Evolutionary conservation across 64 coral and sea anemone species (phyloP).

Genomic region (Dendrophyllia cribrosa): DNA sequence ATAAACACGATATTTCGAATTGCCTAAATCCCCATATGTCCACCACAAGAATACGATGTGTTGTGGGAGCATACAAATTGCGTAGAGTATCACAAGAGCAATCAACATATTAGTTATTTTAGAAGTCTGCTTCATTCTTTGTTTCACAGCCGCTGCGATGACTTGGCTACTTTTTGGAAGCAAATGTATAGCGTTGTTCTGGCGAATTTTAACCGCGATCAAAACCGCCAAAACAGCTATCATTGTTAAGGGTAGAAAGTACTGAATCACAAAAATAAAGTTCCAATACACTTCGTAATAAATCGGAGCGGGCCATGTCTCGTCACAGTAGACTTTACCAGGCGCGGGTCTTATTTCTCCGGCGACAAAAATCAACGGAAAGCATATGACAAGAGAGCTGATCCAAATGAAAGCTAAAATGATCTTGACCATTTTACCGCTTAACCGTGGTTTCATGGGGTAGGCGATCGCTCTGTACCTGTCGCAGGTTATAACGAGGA

Average conservation of each 20-base stretch:
- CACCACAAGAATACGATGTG: constrained; percentile 79
- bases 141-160: constrained; percentile 63
- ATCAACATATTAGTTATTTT: constrained; percentile 85
- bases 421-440: constrained; percentile 40
- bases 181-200: constrained; percentile 66
- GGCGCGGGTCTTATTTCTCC: constrained; percentile 22
- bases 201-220: constrained; percentile 62
- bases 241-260: constrained; percentile 66
- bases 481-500: constrained; percentile 87
- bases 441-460: constrained; percentile 80
- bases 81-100: constrained; percentile 82
- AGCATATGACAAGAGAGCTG: constrained; percentile 53
- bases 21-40: constrained; percentile 65
- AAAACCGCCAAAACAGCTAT: constrained; percentile 61
- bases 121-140: constrained; percentile 68
- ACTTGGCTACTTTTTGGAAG: constrained; percentile 65
- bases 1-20: constrained; percentile 69
- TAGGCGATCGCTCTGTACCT: constrained; percentile 84
- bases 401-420: constrained; percentile 83
- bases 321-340: constrained; percentile 78
- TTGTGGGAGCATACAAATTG: constrained; percentile 90
- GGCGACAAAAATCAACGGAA: constrained; percentile 84
- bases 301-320: constrained; percentile 49
- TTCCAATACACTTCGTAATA: constrained; percentile 78
- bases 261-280: constrained; percentile 85